Percentiles rank a stretch among this genome's conserved stretches.
Conservation (phyloP, 2,888 invertebrate genomes). For the Brachyopa scutellaris region DNA sequence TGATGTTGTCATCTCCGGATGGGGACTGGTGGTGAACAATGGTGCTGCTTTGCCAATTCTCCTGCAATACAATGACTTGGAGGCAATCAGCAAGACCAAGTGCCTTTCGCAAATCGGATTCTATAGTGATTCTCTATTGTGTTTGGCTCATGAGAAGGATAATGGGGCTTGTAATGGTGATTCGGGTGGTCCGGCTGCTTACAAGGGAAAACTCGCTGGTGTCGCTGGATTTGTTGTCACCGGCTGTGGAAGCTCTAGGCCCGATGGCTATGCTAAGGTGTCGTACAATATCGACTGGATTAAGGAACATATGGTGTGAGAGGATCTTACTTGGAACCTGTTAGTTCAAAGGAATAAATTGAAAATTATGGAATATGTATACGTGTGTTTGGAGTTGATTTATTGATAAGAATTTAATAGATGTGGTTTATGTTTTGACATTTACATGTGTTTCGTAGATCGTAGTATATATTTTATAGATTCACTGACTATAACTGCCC, state of each 20-base stretch:
- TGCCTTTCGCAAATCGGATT: conserved; percentile 73
- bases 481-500: too few species aligned
- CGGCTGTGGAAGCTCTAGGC: conserved; percentile 76
- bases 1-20: conserved; percentile 77
- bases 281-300: conserved; percentile 53
- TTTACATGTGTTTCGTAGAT: too few species aligned
- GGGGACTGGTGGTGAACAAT: conserved; percentile 75
- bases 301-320: background rate
- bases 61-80: conserved; percentile 75
- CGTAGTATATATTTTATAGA: too few species aligned
- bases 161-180: conserved; percentile 79
- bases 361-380: too few species aligned
- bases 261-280: conserved; percentile 79
- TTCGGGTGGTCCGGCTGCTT: conserved; percentile 80
- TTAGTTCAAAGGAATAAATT: too few species aligned
- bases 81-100: conserved; percentile 66
- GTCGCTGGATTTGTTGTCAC: conserved; percentile 77
- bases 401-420: too few species aligned
- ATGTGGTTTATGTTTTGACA: too few species aligned
- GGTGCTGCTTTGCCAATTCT: conserved; percentile 74
- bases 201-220: conserved; percentile 76
- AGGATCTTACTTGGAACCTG: too few species aligned
- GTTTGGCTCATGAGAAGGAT: conserved; percentile 74
- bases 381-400: too few species aligned
- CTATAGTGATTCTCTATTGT: conserved; percentile 74